Percentiles rank a stretch among this genome's conserved stretches.
Conservation (phyloP, 2,888 invertebrate species). For the Platerodrilus igneus region DNA sequence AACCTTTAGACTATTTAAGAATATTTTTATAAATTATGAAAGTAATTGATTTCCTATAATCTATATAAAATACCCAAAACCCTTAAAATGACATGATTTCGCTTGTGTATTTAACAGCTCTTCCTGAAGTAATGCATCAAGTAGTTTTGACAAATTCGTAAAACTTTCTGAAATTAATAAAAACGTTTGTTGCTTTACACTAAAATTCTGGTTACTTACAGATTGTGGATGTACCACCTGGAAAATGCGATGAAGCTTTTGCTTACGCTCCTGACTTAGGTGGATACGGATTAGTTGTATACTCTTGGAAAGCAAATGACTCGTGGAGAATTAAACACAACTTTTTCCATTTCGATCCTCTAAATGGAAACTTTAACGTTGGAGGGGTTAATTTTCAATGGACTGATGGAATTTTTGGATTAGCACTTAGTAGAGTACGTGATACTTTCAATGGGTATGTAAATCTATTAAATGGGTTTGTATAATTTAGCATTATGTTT, state of each 20-base stretch:
- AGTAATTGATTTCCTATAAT: no score
- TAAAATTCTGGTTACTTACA: conserved; percentile 39
- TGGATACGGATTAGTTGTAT: conserved; percentile 72
- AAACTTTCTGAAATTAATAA: not conserved
- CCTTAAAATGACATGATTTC: no score
- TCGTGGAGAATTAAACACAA: conserved; percentile 78
- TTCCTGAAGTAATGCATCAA: no score
- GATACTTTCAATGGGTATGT: conserved; percentile 54
- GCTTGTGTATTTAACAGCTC: no score
- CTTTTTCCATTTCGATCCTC: conserved; percentile 79
- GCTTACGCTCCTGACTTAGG: conserved; percentile 76
- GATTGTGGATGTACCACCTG: conserved; percentile 65
- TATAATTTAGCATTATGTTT: conserved; percentile 29
- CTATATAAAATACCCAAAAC: no score
- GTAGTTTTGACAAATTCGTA: no score
- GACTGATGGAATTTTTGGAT: conserved; percentile 77
- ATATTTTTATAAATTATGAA: no score
- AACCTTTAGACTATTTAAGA: no score
- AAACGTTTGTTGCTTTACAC: not conserved
- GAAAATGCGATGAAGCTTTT: conserved; percentile 69
- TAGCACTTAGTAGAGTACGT: conserved; percentile 57
- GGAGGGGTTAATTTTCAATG: conserved; percentile 79
- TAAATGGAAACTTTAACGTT: conserved; percentile 70
- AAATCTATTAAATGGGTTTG: not conserved
- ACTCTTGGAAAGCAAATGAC: conserved; percentile 66